A percentile compares a stretch with the other conserved stretches of the same genome.
These are phyloP conservation scores for Asobara japonica DNA, from an alignment of 1,140 invertebrate genomes.

Conservation along the genomic window DNA sequence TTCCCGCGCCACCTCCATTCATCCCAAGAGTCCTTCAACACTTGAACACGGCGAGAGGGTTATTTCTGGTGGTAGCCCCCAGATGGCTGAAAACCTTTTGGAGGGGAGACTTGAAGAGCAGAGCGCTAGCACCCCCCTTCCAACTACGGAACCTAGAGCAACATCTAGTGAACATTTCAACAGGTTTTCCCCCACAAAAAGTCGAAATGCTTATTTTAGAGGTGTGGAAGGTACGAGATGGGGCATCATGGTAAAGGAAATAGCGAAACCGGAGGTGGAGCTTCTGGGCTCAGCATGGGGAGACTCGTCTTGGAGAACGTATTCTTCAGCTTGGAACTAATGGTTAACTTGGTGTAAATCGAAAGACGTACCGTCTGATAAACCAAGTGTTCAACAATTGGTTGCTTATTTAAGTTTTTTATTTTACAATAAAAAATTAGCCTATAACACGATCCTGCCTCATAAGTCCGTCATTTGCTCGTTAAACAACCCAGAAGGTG, in stretches of 20 bases:
- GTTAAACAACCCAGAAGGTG: not conserved
- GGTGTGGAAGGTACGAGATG: conserved; percentile 34
- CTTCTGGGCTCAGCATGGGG: conserved; percentile 35
- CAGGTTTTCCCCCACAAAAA: conserved; percentile 16
- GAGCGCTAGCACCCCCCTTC: not conserved
- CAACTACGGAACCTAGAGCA: not conserved
- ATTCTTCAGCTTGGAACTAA: conserved; percentile 25
- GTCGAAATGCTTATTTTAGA: not conserved
- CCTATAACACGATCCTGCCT: conserved; percentile 23
- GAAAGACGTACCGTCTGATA: not conserved
- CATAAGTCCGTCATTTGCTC: conserved; percentile 26
- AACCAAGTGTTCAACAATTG: not conserved
- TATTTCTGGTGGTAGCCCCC: conserved; percentile 29
- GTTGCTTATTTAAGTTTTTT: conserved; percentile 16
- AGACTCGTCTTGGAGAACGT: conserved; percentile 26
- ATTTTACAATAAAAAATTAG: conserved; percentile 12
- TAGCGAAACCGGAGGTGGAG: conserved; percentile 6
- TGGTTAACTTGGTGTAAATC: conserved; percentile 24
- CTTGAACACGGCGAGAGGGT: conserved; percentile 35
- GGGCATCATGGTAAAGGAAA: conserved; percentile 5
- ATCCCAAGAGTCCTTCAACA: conserved; percentile 44
- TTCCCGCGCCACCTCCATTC: conserved; percentile 36
- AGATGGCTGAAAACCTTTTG: conserved; percentile 9
- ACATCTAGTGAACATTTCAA: conserved; percentile 30
- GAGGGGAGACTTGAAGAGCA: not conserved